These are phyloP conservation scores for Ichneumon xanthorius DNA, from an alignment of 2,888 invertebrate species.

Conservation along the genomic window DNA sequence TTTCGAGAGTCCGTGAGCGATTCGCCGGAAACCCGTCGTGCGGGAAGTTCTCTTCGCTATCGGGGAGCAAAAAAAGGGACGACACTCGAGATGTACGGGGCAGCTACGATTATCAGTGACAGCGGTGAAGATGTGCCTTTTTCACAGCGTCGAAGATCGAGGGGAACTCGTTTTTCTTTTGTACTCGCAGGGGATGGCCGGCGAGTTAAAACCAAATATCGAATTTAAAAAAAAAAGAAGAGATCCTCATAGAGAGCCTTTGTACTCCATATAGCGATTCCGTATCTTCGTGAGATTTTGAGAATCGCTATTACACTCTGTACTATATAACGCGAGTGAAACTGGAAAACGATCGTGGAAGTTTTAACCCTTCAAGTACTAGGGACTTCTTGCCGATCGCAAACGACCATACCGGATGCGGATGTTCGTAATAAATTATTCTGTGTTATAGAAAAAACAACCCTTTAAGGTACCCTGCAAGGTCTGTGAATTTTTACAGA, in stretches of 20 bases:
- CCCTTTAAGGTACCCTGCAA: too few relatives aligned
- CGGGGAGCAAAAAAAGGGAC: slow-evolving; percentile 46
- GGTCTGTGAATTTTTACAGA: too few relatives aligned
- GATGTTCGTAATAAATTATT: too few relatives aligned
- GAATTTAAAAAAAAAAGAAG: not conserved
- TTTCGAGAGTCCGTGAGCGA: slow-evolving; percentile 39
- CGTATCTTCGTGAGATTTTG: not conserved
- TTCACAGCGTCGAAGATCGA: slow-evolving; percentile 14
- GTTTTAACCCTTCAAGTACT: too few relatives aligned
- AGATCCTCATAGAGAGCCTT: not conserved
- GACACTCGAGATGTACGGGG: slow-evolving; percentile 7
- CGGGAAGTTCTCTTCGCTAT: slow-evolving; percentile 44
- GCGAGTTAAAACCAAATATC: slow-evolving; percentile 7
- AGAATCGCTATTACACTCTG: not conserved
- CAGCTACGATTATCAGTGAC: slow-evolving; percentile 53
- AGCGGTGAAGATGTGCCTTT: slow-evolving; percentile 32
- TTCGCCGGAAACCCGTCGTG: slow-evolving; percentile 37
- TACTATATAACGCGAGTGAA: not conserved
- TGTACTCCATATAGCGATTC: not conserved
- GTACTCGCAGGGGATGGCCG: not conserved
- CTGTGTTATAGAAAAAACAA: too few relatives aligned
- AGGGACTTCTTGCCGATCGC: too few relatives aligned
- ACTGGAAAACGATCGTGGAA: not conserved
- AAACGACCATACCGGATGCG: too few relatives aligned
- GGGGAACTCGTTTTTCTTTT: slow-evolving; percentile 24